phyloP scores from a whole-genome alignment of 2,797 vertebrate genomes.

The Triplophysa bombifrons region DNA sequence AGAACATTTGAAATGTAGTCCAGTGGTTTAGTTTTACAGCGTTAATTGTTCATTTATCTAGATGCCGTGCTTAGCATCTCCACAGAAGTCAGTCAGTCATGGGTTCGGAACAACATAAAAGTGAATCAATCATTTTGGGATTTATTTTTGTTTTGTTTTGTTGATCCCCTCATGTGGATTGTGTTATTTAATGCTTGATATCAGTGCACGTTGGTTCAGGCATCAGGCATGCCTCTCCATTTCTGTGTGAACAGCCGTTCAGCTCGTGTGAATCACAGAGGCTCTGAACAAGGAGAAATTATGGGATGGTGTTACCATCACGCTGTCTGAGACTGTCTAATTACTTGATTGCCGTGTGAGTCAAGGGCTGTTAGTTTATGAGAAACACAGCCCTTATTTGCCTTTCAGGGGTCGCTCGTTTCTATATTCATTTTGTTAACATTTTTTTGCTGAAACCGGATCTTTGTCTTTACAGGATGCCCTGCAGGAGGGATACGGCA shows the following conservation, averaged over 20 bases:
- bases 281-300: constrained; percentile 15
- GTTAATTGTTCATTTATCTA: not conserved
- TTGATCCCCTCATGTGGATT: not conserved
- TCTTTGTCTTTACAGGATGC: constrained; percentile 77
- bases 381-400: not conserved
- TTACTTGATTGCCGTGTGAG: constrained; percentile 17
- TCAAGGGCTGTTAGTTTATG: not conserved
- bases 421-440: no score
- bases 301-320: constrained; percentile 3
- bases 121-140: not conserved
- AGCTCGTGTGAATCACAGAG: constrained; percentile 23
- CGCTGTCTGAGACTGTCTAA: constrained; percentile 15
- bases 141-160: not conserved
- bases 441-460: no score
- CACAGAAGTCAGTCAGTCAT: not conserved
- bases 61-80: not conserved
- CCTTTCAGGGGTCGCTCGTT: not conserved
- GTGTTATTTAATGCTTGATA: not conserved
- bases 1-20: not conserved
- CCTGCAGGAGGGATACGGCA: constrained; percentile 89
- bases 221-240: constrained; percentile 8
- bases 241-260: constrained; percentile 14
- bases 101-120: not conserved
- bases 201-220: not conserved
- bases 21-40: not conserved